Conservation (phyloP, 2,888 invertebrate genomes). For the Drosophila anceps region DNA sequence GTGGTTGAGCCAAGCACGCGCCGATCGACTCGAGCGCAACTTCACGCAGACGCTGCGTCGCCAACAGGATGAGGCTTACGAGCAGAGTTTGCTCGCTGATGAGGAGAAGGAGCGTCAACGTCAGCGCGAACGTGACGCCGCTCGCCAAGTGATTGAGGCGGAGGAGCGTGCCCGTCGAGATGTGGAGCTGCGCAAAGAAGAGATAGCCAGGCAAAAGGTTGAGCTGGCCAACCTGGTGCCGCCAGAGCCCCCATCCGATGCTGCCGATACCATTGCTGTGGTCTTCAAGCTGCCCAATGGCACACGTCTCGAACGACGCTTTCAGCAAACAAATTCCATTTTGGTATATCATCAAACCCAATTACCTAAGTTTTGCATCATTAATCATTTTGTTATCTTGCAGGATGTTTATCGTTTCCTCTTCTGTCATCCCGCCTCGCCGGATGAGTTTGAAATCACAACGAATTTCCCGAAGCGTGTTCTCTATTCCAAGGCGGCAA, state of each 20-base stretch:
- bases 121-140: conserved; percentile 87
- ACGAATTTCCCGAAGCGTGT: conserved; percentile 97
- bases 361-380: too few relatives aligned
- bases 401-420: conserved; percentile 98
- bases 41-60: conserved; percentile 94
- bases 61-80: conserved; percentile 97
- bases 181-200: conserved; percentile 86
- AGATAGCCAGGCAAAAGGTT: conserved; percentile 89
- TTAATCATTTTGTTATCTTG: conserved; percentile 83
- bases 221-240: conserved; percentile 89
- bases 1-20: conserved; percentile 93
- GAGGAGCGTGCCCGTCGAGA: conserved; percentile 86
- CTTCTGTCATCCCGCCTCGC: conserved; percentile 97
- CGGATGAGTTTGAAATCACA: conserved; percentile 96
- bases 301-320: conserved; percentile 94
- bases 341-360: conserved; percentile 87
- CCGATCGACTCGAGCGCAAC: conserved; percentile 93
- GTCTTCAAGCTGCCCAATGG: conserved; percentile 97
- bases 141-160: conserved; percentile 86
- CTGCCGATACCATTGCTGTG: conserved; percentile 91
- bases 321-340: conserved; percentile 92
- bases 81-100: conserved; percentile 95
- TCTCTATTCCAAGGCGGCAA: conserved; percentile 86
- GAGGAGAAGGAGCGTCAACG: conserved; percentile 95
- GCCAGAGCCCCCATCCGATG: conserved; percentile 90